Percentiles rank a stretch among this genome's conserved stretches.
phyloP scores from a whole-genome alignment of 2,888 invertebrate genomes.

The Melieria crassipennis region DNA sequence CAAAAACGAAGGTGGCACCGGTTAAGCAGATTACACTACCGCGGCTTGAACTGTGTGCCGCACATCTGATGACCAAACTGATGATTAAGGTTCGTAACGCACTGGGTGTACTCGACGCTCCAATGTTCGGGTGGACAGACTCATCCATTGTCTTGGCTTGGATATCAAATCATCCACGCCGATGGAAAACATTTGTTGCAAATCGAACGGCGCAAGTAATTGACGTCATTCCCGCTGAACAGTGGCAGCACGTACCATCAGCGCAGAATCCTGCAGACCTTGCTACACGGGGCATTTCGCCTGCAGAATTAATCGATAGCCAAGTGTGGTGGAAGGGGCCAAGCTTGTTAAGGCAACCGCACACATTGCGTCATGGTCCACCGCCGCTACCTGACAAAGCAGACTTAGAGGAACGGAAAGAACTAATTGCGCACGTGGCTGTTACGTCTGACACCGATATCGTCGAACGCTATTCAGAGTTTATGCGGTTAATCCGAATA shows the following conservation, averaged over 20 bases:
- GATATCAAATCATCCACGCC: constrained; percentile 31
- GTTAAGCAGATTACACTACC: constrained; percentile 34
- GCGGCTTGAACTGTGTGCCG: constrained; percentile 31
- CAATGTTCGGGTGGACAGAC: constrained; percentile 31
- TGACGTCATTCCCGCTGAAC: constrained; percentile 8
- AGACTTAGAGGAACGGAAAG: constrained; percentile 17
- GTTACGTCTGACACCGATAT: not conserved
- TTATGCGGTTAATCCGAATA: constrained; percentile 25
- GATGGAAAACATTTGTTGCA: constrained; percentile 36
- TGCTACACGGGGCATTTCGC: constrained; percentile 30
- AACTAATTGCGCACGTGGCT: not conserved
- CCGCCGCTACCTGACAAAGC: not conserved
- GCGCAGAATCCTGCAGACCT: constrained; percentile 29
- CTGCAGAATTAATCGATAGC: not conserved
- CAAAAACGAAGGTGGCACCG: constrained; percentile 33
- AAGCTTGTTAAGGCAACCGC: constrained; percentile 9
- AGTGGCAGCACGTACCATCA: constrained; percentile 31
- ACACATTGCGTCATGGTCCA: not conserved
- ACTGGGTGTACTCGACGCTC: not conserved
- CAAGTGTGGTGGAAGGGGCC: constrained; percentile 25
- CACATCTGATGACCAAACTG: constrained; percentile 29
- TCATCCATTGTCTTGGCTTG: constrained; percentile 33
- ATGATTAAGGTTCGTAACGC: constrained; percentile 20
- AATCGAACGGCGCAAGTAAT: constrained; percentile 32
- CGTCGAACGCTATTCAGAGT: constrained; percentile 26